A percentile compares a stretch with the other conserved stretches of the same genome.
Evolutionary conservation across 2,888 invertebrate genomes (phyloP).

Genomic region (Metalampra italica): DNA sequence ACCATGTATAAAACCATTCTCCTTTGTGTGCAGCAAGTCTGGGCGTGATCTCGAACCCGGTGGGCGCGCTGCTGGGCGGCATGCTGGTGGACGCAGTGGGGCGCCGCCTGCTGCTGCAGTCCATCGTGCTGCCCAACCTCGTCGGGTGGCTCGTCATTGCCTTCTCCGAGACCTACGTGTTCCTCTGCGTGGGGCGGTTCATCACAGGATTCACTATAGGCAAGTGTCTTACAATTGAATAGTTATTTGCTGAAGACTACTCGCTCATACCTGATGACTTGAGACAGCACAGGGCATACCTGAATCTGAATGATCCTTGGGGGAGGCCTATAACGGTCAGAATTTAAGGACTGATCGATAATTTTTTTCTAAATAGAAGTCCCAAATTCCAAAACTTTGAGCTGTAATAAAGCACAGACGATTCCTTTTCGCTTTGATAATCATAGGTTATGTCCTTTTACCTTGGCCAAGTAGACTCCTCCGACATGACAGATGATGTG

Average conservation of each 20-base stretch:
- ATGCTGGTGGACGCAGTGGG: slow-evolving; percentile 83
- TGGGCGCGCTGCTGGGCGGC: slow-evolving; percentile 84
- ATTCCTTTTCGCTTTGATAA: too few relatives aligned
- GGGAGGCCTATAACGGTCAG: too few relatives aligned
- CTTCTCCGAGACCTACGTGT: slow-evolving; percentile 79
- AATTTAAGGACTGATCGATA: too few relatives aligned
- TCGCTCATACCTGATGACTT: not conserved
- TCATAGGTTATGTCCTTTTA: too few relatives aligned
- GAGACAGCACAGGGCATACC: not conserved
- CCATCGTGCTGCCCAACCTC: slow-evolving; percentile 83
- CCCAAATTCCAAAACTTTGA: too few relatives aligned
- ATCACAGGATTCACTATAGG: slow-evolving; percentile 85
- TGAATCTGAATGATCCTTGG: too few relatives aligned
- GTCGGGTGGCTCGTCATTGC: slow-evolving; percentile 85
- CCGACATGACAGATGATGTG: too few relatives aligned
- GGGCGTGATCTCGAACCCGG: slow-evolving; percentile 84
- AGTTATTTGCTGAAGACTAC: too few relatives aligned
- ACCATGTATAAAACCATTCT: not conserved
- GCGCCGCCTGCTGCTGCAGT: slow-evolving; percentile 80
- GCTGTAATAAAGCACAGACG: too few relatives aligned
- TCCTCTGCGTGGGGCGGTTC: slow-evolving; percentile 82
- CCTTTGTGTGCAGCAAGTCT: slow-evolving; percentile 78
- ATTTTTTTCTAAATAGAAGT: too few relatives aligned
- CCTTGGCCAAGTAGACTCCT: too few relatives aligned
- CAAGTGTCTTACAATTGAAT: slow-evolving; percentile 33